These are phyloP conservation scores for Athene cunicularia DNA, from an alignment of 2,113 vertebrate genomes.

Conservation along the genomic window DNA sequence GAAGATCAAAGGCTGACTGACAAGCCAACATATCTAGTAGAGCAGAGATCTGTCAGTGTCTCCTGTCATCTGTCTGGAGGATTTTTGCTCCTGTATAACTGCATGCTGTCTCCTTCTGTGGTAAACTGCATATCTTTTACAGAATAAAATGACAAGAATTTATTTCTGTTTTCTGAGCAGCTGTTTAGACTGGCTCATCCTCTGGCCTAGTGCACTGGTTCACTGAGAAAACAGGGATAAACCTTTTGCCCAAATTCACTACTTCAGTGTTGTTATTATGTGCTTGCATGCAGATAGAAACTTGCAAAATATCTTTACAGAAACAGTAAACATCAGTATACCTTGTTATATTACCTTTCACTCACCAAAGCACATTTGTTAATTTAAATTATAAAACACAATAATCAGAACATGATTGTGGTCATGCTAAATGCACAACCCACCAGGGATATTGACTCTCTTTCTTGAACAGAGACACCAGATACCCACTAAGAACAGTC, in stretches of 20 bases:
- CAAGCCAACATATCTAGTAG: not conserved
- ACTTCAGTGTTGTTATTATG: not conserved
- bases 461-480: not conserved
- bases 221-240: not conserved
- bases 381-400: not conserved
- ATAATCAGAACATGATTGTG: not conserved
- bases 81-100: not conserved
- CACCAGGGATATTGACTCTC: not conserved
- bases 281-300: not conserved
- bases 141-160: not conserved
- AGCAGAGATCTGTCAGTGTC: not conserved
- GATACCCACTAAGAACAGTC: not conserved
- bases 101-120: not conserved
- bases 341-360: not conserved
- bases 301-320: not conserved
- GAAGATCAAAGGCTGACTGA: not conserved
- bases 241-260: not conserved
- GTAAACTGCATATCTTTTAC: not conserved
- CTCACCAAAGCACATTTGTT: not conserved
- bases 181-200: not conserved
- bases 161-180: not conserved
- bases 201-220: not conserved
- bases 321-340: not conserved
- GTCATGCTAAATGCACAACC: not conserved
- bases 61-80: not conserved